Evolutionary conservation across 2,113 vertebrate species (phyloP).

Genomic region (Oncorhynchus nerka): DNA sequence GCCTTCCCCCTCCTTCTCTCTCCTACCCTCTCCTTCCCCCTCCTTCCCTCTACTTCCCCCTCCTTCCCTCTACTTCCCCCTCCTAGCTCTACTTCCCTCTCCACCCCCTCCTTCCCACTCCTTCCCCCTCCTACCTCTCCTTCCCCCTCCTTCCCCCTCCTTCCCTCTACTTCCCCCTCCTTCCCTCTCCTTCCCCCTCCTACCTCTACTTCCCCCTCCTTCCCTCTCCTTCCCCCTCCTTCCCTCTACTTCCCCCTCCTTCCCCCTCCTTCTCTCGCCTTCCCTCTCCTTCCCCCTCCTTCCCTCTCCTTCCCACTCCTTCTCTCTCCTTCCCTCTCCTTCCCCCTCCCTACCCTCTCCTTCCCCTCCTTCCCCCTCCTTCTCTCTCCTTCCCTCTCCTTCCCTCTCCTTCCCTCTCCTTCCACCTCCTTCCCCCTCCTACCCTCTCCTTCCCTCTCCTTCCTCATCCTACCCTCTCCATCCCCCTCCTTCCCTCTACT

Average conservation of each 20-base stretch:
- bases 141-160: no score
- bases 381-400: no score
- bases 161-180: rapidly evolving
- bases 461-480: rapidly evolving
- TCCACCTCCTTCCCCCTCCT: rapidly evolving
- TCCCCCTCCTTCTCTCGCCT: no score
- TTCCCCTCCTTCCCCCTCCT: rapidly evolving
- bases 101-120: rapidly evolving
- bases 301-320: no score
- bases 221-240: no score
- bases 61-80: rapidly evolving
- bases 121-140: no score
- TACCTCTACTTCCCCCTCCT: no score
- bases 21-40: no score
- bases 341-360: rapidly evolving
- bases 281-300: rapidly evolving
- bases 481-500: rapidly evolving
- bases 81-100: rapidly evolving
- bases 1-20: rapidly evolving
- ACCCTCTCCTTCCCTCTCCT: no score
- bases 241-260: rapidly evolving
- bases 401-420: no score
- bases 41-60: rapidly evolving
- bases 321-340: rapidly evolving
- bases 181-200: rapidly evolving